Conservation (phyloP, 30 jellyfish, hydroid and myxozoan genomes). For the Aurelia sp. region DNA sequence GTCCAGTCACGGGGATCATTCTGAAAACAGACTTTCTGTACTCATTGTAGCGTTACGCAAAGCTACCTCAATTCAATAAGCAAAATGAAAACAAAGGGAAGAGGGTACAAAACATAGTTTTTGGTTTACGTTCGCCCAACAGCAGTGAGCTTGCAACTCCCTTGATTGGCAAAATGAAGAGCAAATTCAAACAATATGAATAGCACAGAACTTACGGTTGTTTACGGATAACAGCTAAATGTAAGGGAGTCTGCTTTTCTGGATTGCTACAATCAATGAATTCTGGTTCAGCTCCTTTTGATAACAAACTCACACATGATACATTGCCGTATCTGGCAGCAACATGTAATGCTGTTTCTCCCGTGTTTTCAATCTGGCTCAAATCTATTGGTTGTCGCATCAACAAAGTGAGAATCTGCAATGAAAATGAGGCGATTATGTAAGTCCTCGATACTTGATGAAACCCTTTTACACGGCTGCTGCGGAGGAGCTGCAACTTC, state of each 20-base stretch:
- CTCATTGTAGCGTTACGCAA: no score
- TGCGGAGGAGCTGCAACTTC: no score
- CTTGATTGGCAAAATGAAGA: no score
- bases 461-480: no score
- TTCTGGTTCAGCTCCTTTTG: constrained; percentile 9
- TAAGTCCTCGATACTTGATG: no score
- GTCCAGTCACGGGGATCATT: no score
- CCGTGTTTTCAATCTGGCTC: constrained; percentile 19
- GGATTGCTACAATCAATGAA: neutral
- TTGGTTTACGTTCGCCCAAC: no score
- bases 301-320: constrained; percentile 6
- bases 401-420: constrained; percentile 31
- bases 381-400: constrained; percentile 31
- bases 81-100: no score
- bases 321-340: constrained; percentile 53
- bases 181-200: neutral
- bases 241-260: constrained; percentile 43
- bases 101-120: no score
- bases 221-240: constrained; percentile 19
- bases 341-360: constrained; percentile 46
- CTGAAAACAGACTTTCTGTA: no score
- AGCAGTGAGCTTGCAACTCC: no score
- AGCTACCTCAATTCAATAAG: no score
- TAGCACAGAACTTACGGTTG: constrained; percentile 28
- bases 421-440: neutral